Base-by-base conservation (phyloP, 2,888 invertebrate species). In the Scelioninae gen. 2 region DNA sequence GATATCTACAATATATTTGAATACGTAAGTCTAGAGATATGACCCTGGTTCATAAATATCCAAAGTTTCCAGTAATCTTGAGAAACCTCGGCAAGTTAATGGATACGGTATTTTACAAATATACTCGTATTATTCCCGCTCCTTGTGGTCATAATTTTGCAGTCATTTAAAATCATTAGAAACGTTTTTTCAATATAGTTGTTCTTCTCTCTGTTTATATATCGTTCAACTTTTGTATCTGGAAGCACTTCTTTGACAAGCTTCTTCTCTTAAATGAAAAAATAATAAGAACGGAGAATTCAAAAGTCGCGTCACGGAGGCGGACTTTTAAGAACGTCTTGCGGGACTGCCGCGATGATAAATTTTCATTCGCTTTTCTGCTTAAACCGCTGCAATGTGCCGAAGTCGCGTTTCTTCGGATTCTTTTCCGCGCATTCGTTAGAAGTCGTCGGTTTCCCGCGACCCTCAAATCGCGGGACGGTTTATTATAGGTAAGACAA, bases 321-420 rank as follows among this genome's bases (percentile, higher is more conserved):
- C 9, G 16, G n/a, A 3, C 19, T 50, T 50, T 35, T 16, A 50
- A 35, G 16, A 52, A 16, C 37, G 2, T 53, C 39, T 53, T 22
- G 15, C 15, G 15, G 39, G 25, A 53, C 6, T 53, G 9, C 25
- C 15, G 10, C 19, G 6, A 37, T 53, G 39, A 53, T 53, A 39
- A 22, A 53, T 39, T 53, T 53, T 53, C 39, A 39, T 39, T 53
- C 39, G 37, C 53, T 53, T 53, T 50, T 50, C 35, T 50, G 22
- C 33, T 50, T 31, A 50, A 50, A 33, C n/a, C 35, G 35, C 31
- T 31, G 37, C 52, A 52, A 50, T 50, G 33, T 33, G 11, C 35
- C 11, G n/a, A 31, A n/a, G 16, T 31, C 11, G 15, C 16, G 3
- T 31, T 31, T 31, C 16, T 28, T 15, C 16, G 3, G 19, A 3